Evolutionary conservation across 2,888 invertebrate genomes (phyloP), one percentile per base, ranked within the genome.

Genomic region (Ophioninae sp.): DNA sequence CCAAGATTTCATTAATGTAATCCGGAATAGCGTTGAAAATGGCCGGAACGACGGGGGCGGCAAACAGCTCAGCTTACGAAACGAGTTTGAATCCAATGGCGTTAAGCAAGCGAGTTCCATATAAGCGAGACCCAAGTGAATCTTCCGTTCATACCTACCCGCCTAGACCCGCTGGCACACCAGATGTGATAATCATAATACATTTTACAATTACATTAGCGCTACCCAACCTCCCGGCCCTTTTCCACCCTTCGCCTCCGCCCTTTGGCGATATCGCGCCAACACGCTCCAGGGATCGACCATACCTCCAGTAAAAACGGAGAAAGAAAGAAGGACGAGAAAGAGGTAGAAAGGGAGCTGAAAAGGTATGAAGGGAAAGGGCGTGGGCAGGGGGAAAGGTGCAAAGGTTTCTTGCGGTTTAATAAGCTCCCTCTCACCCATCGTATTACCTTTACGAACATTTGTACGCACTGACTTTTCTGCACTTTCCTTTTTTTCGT

Each of bases 171-270:
- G 50, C 50, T 50, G 8, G 64, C 37, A 72, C 39, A 70, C 69
- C 67, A 69, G 77, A 78, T 78, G 79, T 78, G 84, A 85, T 84
- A 84, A 84, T 85, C 82, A 79, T 85, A 85, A 85, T 81, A 81
- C 85, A 82, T 84, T 84, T 84, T 79, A 83, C 79, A 85, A 85
- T 85, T 85, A 84, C 84, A 85, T 85, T 85, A 85, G 81, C 69
- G 77, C 67, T 50, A 50, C 50, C 50, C 50, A 50, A 17, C 50
- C 50, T 50, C 50, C 50, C 17, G 17, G 17, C 13, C 17, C 50
- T 50, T 13, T 50, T 50, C 13, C 13, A 6, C 17, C 6, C 50
- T 6, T 50, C 17, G 50, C 50, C 17, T 3, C 50, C 50, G 3
- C 50, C 50, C 50, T 50, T 50, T 50, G 0, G 17, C 62, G 67